Base-by-base conservation (phyloP, 1,140 invertebrate species). In the Hylaeus volcanicus region DNA sequence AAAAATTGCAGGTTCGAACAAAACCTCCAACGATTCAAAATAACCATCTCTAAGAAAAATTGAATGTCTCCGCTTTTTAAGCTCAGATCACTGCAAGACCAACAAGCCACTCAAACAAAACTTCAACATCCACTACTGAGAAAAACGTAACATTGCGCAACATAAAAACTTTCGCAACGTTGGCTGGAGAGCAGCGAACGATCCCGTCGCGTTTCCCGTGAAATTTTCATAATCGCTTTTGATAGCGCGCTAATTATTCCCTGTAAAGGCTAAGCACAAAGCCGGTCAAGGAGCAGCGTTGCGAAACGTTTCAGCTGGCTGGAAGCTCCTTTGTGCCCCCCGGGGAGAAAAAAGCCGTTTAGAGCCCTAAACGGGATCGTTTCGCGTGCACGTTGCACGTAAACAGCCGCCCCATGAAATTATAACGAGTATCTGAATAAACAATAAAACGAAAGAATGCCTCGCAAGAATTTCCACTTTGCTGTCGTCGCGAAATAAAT, bases 371-470 rank as follows among this genome's bases (percentile, higher is more conserved):
- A 80, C 69, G 5, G 60, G 61, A 74, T 79, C 61, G 77, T 61
- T 74, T 60, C 63, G 78, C 63, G 65, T 51, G 26, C 53, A 45
- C 75, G 71, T 74, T 73, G 63, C 79, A 41, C 48, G 77, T 74
- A 60, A 75, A 80, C 73, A 45, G 3, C 53, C 79, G 26, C 55
- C 12, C 72, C 55, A 74, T 80, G 72, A 80, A 80, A 80, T 80
- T 80, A 55, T 80, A 80, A 80, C 79, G 73, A 75, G 79, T 75
- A 69, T 69, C 43, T 80, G 79, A 80, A 80, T 80, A 80, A 80
- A 80, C 73, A 80, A 80, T 80, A 80, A 80, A 75, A 75, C 45
- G 79, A 80, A 80, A 80, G 79, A 80, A 80, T 80, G 45, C 37
- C 72, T 75, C 53, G 72, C 65, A 71, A 64, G 78, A 80, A 61